phyloP scores from a whole-genome alignment of 1,140 invertebrate species.

The Caenorhabditis briggsae region DNA sequence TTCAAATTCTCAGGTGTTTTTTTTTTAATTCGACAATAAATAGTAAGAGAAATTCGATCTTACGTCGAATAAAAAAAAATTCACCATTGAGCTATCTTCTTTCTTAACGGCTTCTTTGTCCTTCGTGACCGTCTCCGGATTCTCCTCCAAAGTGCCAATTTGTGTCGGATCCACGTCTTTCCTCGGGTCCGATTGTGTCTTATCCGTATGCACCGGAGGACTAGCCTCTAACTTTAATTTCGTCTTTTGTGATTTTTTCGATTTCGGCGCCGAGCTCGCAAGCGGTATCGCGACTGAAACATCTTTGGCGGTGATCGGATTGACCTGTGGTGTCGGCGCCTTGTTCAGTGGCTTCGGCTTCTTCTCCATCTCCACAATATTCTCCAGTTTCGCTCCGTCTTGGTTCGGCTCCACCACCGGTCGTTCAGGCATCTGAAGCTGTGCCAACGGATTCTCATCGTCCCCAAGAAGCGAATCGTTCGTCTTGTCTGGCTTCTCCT shows the following conservation, averaged over 20 bases:
- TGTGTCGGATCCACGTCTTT: neutral
- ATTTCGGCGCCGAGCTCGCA: neutral
- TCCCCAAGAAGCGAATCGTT: slow-evolving; percentile 4
- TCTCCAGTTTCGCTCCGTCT: slow-evolving; percentile 13
- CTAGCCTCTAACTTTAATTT: neutral
- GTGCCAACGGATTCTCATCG: slow-evolving; percentile 22
- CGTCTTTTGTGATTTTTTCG: neutral
- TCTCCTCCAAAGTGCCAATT: neutral
- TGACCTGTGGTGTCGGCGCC: neutral
- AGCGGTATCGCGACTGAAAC: neutral
- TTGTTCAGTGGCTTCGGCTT: neutral
- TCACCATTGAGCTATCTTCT: neutral
- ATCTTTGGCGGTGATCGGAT: neutral
- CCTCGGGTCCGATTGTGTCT: slow-evolving; percentile 26
- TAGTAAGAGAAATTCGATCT: neutral
- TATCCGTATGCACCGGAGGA: neutral
- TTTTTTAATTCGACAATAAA: too few species aligned
- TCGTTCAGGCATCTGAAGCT: slow-evolving; percentile 24
- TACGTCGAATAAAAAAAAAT: too few species aligned
- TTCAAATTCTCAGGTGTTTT: too few species aligned
- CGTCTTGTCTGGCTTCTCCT: neutral
- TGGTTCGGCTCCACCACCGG: neutral
- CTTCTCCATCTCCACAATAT: slow-evolving; percentile 25
- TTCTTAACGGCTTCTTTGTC: neutral
- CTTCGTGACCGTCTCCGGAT: neutral